phyloP scores from a whole-genome alignment of 2,113 vertebrate species.

The Cheilinus undulatus region DNA sequence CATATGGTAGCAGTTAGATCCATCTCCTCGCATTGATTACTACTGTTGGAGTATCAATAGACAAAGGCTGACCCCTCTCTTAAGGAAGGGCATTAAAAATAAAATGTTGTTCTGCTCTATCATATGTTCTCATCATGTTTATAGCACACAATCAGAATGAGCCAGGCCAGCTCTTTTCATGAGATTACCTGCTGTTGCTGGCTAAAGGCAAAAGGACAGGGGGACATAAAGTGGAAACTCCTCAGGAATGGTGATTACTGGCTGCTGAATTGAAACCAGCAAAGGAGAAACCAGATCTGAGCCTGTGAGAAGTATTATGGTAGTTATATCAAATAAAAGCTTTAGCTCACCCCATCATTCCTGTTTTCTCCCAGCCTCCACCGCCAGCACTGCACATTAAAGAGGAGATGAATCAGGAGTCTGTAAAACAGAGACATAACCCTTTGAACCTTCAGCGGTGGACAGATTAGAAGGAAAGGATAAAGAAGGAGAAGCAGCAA shows the following conservation, averaged over 20 bases:
- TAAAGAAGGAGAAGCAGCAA: conserved; percentile 29
- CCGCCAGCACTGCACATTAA: conserved; percentile 61
- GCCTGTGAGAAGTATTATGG: conserved; percentile 70
- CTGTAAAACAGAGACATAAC: conserved; percentile 62
- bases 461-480: conserved; percentile 45
- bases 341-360: conserved; percentile 54
- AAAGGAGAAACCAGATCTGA: conserved; percentile 74
- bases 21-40: conserved; percentile 56
- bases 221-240: conserved; percentile 64
- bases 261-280: conserved; percentile 70
- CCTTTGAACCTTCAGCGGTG: conserved; percentile 62
- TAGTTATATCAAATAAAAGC: conserved; percentile 69
- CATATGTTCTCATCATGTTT: conserved; percentile 16
- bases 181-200: conserved; percentile 59
- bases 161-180: conserved; percentile 41
- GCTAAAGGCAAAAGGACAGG: conserved; percentile 51
- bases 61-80: conserved; percentile 24
- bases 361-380: conserved; percentile 52
- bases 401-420: conserved; percentile 65
- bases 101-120: neutral
- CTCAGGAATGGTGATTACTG: conserved; percentile 69
- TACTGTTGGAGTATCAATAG: conserved; percentile 44
- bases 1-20: conserved; percentile 67
- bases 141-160: conserved; percentile 41
- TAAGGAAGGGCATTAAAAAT: conserved; percentile 7